phyloP scores from a whole-genome alignment of 2,113 vertebrate species.

The Regulus satrapa region DNA sequence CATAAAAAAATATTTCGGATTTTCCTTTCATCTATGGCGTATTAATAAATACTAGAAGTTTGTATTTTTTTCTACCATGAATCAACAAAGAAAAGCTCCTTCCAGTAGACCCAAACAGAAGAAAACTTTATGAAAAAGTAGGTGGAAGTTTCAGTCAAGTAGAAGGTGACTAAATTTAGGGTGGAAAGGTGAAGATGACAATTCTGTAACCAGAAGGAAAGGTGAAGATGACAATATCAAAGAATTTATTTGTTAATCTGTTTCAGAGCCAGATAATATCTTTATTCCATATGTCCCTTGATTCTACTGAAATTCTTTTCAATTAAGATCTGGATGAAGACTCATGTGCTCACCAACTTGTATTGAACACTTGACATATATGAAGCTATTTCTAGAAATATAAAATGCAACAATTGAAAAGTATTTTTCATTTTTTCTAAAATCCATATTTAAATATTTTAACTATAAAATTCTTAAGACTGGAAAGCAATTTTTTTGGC shows the following conservation, averaged over 20 bases:
- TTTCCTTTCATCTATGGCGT: not conserved
- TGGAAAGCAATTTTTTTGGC: not conserved
- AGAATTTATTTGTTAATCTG: not conserved
- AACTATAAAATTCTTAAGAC: not conserved
- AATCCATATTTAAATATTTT: not conserved
- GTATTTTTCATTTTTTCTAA: not conserved
- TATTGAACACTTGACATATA: not conserved
- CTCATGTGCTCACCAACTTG: not conserved
- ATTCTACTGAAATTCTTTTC: not conserved
- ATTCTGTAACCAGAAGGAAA: not conserved
- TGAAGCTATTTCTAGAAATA: not conserved
- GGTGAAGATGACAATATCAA: not conserved
- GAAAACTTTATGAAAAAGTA: not conserved
- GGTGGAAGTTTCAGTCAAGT: not conserved
- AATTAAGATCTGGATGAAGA: not conserved
- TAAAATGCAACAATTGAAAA: not conserved
- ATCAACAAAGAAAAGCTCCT: not conserved
- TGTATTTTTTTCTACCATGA: not conserved
- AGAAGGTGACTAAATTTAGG: not conserved
- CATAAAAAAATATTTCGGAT: not conserved
- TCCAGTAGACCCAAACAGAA: not conserved
- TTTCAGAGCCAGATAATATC: not conserved
- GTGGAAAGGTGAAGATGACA: not conserved
- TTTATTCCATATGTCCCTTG: not conserved
- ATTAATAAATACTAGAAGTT: not conserved